Base-by-base conservation (phyloP, 2,888 invertebrate species). In the Epirrhoe alternata region DNA sequence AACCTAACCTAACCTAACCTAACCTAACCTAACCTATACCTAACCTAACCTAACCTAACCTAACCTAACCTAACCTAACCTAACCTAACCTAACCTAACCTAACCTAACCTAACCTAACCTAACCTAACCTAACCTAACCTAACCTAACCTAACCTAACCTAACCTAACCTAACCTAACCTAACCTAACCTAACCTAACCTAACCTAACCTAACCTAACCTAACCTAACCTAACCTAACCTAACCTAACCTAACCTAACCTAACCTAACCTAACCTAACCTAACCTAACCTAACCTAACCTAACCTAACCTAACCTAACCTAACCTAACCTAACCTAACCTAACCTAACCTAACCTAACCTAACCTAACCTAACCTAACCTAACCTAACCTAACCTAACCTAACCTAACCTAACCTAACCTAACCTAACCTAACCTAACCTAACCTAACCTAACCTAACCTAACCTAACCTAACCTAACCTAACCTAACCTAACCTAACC, bases 321-420 rank as follows among this genome's bases (percentile, higher is more conserved):
- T 31, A 74, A 72, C 74, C 71, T 72, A 74, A 71, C 73, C 72
- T 72, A 74, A 72, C 74, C 72, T 72, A 74, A 72, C 74, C 74
- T 71, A 74, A 72, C 74, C 72, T 71, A 72, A 71, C 74, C 74
- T 71, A 72, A 72, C 72, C 71, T 71, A 55, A 38, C 38, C 38
- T 38, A 38, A 38, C 38, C 38, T 38, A 60, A 73, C 73, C 73
- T 69, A 73, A 69, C 73, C 71, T 71, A 73, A 71, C 73, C 73
- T 71, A 73, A 71, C 73, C 73, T 71, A 71, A 70, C 73, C 71
- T 72, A 74, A 73, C 74, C 74, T 71, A 74, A 73, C 74, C 73
- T 73, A 74, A 72, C 74, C 66, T 56, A 74, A 72, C 74, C 74
- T 72, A 74, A 72, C 74, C 70, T 71, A 73, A 71, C 73, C 73